Conservation (phyloP, 1,140 invertebrate species). For the Coelopa frigida region DNA sequence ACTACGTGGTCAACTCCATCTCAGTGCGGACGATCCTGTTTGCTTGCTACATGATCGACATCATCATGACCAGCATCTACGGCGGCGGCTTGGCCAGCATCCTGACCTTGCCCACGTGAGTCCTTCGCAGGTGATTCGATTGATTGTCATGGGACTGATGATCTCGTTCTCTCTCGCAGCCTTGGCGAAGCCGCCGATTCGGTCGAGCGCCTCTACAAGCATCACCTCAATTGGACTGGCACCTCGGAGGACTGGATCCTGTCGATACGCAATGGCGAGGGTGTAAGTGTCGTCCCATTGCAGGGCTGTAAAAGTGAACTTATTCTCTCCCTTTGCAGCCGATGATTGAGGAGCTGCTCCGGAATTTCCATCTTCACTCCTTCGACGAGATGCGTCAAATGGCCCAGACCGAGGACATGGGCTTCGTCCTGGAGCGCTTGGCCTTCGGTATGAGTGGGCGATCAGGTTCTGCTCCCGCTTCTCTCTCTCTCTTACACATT, state of each 20-base stretch:
- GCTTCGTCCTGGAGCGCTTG: slow-evolving; percentile 32
- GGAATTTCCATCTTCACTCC: slow-evolving; percentile 20
- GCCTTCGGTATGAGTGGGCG: slow-evolving; percentile 28
- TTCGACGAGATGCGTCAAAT: slow-evolving; percentile 16
- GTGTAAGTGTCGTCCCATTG: slow-evolving; percentile 15
- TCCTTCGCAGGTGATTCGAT: too few relatives aligned
- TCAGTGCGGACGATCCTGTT: slow-evolving; percentile 26
- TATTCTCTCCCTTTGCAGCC: slow-evolving; percentile 16
- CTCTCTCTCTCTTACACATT: not conserved
- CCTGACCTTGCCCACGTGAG: slow-evolving; percentile 28
- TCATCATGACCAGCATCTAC: slow-evolving; percentile 35
- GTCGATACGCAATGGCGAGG: slow-evolving; percentile 16
- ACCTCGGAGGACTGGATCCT: slow-evolving; percentile 28
- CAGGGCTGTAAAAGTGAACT: not conserved
- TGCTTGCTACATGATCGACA: slow-evolving; percentile 35
- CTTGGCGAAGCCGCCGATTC: slow-evolving; percentile 37
- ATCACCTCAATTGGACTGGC: slow-evolving; percentile 28
- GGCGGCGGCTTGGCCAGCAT: slow-evolving; percentile 32
- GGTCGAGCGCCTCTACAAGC: slow-evolving; percentile 23
- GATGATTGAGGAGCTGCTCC: slow-evolving; percentile 18
- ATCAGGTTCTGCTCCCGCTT: too few relatives aligned
- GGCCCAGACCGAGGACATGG: slow-evolving; percentile 31
- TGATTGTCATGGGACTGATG: not conserved
- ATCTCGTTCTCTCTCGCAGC: slow-evolving; percentile 7
- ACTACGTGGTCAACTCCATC: slow-evolving; percentile 23